phyloP scores from a whole-genome alignment of 1,140 invertebrate genomes.

The Nebria ingens region DNA sequence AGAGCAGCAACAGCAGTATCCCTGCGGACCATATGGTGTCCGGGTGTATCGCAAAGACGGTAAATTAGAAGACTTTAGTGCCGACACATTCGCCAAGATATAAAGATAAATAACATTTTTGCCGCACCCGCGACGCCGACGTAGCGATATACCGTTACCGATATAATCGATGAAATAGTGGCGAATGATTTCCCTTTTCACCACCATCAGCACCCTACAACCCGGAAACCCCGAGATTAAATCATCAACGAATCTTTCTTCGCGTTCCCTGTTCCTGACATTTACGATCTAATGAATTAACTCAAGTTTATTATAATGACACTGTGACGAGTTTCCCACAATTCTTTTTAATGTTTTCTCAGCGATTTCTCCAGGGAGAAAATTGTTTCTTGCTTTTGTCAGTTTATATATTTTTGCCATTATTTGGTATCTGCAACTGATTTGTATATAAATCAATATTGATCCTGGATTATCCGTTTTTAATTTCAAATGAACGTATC shows the following conservation, averaged over 20 bases:
- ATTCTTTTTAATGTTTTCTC: not conserved
- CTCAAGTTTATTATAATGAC: constrained; percentile 1
- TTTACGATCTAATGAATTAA: constrained; percentile 4
- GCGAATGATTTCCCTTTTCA: too few species aligned
- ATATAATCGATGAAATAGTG: constrained; percentile 7
- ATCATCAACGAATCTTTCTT: constrained; percentile 3
- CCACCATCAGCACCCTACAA: too few species aligned
- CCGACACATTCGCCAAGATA: not conserved
- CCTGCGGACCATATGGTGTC: too few species aligned
- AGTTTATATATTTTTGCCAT: too few species aligned
- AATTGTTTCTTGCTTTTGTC: not conserved
- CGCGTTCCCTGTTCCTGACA: not conserved
- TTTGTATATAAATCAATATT: too few species aligned
- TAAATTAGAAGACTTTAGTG: not conserved
- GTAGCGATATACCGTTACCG: not conserved
- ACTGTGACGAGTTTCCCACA: not conserved
- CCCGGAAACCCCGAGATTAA: not conserved
- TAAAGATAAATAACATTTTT: not conserved
- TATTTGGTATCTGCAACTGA: too few species aligned
- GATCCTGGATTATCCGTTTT: too few species aligned
- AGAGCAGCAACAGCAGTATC: too few species aligned
- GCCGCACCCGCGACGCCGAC: not conserved
- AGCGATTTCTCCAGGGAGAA: not conserved
- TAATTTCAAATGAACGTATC: too few species aligned
- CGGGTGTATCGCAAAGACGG: not conserved